Evolutionary conservation across 2,888 invertebrate species (phyloP).

Genomic region (Drosophila lacicola): DNA sequence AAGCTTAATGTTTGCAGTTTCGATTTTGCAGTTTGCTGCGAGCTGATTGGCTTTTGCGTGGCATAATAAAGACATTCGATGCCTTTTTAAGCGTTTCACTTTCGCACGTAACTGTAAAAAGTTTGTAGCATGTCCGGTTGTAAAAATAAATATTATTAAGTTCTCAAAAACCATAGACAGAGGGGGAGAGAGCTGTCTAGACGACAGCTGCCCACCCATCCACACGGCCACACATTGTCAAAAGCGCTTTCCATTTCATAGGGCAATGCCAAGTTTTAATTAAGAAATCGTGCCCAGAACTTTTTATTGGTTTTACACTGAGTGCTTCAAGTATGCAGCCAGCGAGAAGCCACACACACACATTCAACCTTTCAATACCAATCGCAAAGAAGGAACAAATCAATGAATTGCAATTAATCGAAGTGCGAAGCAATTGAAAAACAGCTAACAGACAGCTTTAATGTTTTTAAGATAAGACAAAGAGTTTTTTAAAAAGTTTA

Average conservation of each 20-base stretch:
- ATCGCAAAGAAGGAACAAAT: constrained; percentile 27
- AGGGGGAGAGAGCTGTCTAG: constrained; percentile 45
- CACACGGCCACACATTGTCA: constrained; percentile 19
- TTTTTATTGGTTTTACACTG: constrained; percentile 51
- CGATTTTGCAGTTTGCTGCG: constrained; percentile 55
- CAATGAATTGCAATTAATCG: constrained; percentile 54
- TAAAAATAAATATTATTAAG: constrained; percentile 76
- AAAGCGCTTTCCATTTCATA: constrained; percentile 71
- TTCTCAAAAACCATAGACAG: constrained; percentile 34
- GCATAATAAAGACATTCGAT: constrained; percentile 81
- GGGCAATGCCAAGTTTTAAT: constrained; percentile 68
- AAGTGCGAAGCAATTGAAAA: constrained; percentile 28
- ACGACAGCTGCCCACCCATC: constrained; percentile 52
- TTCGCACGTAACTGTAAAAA: constrained; percentile 77
- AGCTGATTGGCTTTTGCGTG: constrained; percentile 72
- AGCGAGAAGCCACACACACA: constrained; percentile 17
- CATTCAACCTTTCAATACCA: constrained; percentile 15
- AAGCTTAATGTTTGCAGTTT: constrained; percentile 36
- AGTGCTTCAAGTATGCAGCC: constrained; percentile 36
- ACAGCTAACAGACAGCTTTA: constrained; percentile 2
- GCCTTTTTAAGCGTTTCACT: constrained; percentile 78
- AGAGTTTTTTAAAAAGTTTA: background rate
- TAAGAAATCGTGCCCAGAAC: constrained; percentile 71
- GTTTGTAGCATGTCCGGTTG: constrained; percentile 76
- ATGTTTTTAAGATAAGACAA: background rate